These are phyloP conservation scores for Acestrorhynchus altus DNA, from an alignment of 2,797 vertebrate genomes.

Conservation along the genomic window DNA sequence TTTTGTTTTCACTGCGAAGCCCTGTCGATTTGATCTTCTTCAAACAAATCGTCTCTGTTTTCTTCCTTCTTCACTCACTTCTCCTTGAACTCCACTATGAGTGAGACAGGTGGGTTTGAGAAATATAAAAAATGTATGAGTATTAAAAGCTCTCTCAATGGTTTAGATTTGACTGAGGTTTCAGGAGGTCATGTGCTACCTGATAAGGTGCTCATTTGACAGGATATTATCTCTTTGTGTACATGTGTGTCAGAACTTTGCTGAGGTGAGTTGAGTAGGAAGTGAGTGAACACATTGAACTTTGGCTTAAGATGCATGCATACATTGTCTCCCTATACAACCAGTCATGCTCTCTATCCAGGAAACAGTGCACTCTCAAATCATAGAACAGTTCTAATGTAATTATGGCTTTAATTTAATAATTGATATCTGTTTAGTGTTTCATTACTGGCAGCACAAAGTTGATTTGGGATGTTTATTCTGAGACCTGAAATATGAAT, in stretches of 20 bases:
- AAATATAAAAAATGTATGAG: background rate
- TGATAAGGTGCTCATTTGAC: constrained; percentile 26
- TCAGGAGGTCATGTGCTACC: constrained; percentile 26
- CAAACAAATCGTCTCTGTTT: constrained; percentile 32
- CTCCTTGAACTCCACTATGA: background rate
- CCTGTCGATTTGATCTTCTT: constrained; percentile 53
- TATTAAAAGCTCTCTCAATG: background rate
- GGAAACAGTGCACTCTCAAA: constrained; percentile 21
- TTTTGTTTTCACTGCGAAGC: constrained; percentile 67
- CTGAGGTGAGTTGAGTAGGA: constrained; percentile 13
- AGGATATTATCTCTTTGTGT: constrained; percentile 39
- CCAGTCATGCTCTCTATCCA: constrained; percentile 1
- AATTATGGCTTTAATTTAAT: constrained; percentile 46
- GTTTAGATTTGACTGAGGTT: background rate
- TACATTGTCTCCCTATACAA: background rate
- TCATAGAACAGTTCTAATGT: constrained; percentile 29
- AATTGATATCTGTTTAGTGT: constrained; percentile 33
- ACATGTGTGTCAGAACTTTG: background rate
- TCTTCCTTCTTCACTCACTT: background rate
- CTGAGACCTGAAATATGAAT: too few relatives aligned
- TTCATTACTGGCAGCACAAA: constrained; percentile 13
- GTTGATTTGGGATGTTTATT: constrained; percentile 19
- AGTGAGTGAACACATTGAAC: constrained; percentile 33
- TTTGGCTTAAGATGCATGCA: constrained; percentile 15
- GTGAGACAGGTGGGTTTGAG: background rate